These are phyloP conservation scores for Mus spicilegus DNA, from an alignment of 2,113 vertebrate species.

Conservation along the genomic window DNA sequence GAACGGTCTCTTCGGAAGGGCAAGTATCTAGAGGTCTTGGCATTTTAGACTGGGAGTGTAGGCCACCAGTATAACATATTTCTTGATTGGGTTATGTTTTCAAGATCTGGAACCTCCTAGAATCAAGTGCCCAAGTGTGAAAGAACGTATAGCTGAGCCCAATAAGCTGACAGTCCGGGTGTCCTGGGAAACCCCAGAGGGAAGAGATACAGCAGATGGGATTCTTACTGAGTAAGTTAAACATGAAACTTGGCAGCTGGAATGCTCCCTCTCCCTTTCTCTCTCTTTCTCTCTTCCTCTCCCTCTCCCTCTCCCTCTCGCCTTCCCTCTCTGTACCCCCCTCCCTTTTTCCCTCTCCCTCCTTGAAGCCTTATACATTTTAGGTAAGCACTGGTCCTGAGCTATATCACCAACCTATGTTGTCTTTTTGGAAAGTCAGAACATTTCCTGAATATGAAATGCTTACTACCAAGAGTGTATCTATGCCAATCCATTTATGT, in stretches of 20 bases:
- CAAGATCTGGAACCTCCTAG: slow-evolving; percentile 94
- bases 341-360: no score
- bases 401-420: neutral
- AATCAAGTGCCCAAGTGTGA: slow-evolving; percentile 96
- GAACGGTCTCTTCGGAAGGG: neutral
- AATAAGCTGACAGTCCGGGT: slow-evolving; percentile 95
- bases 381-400: neutral
- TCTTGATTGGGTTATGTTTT: slow-evolving; percentile 59
- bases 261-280: neutral
- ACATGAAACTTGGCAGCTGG: neutral
- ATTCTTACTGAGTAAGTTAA: slow-evolving; percentile 97
- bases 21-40: neutral
- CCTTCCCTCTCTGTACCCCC: neutral
- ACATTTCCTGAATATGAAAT: neutral
- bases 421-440: neutral
- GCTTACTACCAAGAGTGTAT: neutral
- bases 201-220: slow-evolving; percentile 96
- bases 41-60: neutral
- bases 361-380: neutral
- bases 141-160: slow-evolving; percentile 95
- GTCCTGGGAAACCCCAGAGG: slow-evolving; percentile 97
- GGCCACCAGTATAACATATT: neutral
- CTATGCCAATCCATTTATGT: neutral
- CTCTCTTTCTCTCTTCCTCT: neutral
- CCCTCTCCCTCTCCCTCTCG: no score